Conservation (phyloP, 2,113 vertebrate species). For the Chelonoidis abingdonii region DNA sequence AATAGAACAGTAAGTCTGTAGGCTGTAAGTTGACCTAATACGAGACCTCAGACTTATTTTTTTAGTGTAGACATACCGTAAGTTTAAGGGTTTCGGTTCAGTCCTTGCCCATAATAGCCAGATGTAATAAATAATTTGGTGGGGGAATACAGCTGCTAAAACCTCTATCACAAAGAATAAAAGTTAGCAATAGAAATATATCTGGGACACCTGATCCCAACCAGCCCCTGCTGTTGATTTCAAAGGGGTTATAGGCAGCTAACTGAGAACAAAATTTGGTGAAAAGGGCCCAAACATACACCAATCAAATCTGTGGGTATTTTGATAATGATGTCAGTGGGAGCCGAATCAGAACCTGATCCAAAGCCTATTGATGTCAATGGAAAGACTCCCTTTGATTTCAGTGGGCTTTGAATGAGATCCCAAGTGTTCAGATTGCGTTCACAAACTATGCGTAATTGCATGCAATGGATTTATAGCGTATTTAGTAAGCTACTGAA, state of each 20-base stretch:
- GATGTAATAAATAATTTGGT: not conserved
- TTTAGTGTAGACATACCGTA: too few species aligned
- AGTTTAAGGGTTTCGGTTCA: not conserved
- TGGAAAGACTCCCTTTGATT: rapidly evolving
- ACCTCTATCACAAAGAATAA: not conserved
- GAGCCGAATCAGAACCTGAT: not conserved
- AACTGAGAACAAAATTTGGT: not conserved
- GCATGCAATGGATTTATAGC: too few species aligned
- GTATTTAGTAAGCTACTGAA: too few species aligned
- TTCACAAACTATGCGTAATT: too few species aligned
- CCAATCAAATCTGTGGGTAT: not conserved
- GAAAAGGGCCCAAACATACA: not conserved
- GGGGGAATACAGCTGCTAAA: not conserved
- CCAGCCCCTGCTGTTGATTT: not conserved
- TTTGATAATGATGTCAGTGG: not conserved
- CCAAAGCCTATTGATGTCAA: rapidly evolving
- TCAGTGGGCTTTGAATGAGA: rapidly evolving
- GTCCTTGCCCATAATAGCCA: not conserved
- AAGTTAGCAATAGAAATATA: not conserved
- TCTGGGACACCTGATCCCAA: too few species aligned
- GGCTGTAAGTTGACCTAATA: too few species aligned
- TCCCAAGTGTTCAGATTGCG: rapidly evolving
- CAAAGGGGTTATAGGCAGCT: not conserved
- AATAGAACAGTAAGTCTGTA: too few species aligned
- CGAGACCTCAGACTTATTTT: too few species aligned